These are phyloP conservation scores for Acleris emargana DNA, from an alignment of 2,888 invertebrate genomes.

Conservation along the genomic window DNA sequence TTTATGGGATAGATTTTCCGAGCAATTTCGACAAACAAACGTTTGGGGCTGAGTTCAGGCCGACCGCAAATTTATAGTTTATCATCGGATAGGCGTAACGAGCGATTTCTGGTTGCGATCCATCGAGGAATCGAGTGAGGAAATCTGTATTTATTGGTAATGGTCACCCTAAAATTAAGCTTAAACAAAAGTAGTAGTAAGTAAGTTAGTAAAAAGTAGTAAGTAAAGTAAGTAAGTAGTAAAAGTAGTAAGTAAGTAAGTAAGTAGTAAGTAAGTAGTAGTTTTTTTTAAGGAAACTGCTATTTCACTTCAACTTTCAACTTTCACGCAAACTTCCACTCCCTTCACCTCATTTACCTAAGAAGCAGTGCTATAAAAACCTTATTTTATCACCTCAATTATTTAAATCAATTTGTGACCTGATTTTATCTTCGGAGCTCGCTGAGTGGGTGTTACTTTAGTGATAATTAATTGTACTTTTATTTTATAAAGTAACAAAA, in stretches of 20 bases:
- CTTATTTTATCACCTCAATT: constrained; percentile 12
- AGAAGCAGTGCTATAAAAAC: background rate
- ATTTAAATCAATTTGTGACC: constrained; percentile 12
- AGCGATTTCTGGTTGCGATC: constrained; percentile 16
- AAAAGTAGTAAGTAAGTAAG: no score
- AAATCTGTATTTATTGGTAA: no score
- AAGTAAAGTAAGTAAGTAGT: no score
- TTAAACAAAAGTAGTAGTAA: no score
- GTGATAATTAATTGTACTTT: constrained; percentile 10
- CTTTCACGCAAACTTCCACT: no score
- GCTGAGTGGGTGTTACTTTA: constrained; percentile 18
- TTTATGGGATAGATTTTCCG: constrained; percentile 50
- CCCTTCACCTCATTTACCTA: background rate
- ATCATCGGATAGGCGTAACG: constrained; percentile 27
- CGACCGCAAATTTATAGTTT: constrained; percentile 23
- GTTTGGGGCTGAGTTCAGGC: constrained; percentile 40
- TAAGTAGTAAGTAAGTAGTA: no score
- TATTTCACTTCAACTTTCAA: no score
- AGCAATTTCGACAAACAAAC: constrained; percentile 48
- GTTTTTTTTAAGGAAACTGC: no score
- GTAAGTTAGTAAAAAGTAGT: no score
- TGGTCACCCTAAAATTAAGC: no score
- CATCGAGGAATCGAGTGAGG: no score
- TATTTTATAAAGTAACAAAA: background rate
- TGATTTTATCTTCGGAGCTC: constrained; percentile 14